Conservation (phyloP, 2,113 vertebrate species). For the Nymphicus hollandicus region DNA sequence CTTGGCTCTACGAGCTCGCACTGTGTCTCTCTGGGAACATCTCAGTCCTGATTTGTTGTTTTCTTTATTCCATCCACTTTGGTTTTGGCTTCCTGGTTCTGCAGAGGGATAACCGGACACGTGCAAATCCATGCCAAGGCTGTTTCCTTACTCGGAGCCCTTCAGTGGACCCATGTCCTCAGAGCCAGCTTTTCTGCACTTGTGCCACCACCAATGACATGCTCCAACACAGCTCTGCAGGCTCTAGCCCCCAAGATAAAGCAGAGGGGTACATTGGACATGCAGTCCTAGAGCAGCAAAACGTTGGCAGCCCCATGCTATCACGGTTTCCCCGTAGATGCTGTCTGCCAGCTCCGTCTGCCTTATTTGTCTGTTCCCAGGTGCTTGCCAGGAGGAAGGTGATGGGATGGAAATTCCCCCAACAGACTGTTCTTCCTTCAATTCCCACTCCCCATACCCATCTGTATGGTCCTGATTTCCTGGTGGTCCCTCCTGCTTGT, state of each 20-base stretch:
- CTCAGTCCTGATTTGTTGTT: neutral
- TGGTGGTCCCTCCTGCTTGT: neutral
- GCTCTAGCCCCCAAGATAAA: neutral
- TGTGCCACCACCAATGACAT: neutral
- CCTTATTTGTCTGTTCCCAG: neutral
- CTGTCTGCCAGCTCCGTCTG: conserved; percentile 3
- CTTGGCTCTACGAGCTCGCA: neutral
- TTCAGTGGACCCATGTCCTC: neutral
- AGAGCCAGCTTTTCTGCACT: neutral
- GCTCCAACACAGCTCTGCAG: neutral
- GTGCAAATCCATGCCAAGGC: neutral
- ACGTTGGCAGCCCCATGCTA: neutral
- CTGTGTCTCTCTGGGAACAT: neutral
- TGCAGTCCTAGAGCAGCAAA: neutral
- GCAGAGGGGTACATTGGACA: neutral
- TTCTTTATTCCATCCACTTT: neutral
- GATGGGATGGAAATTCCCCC: conserved; percentile 10
- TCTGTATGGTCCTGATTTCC: neutral
- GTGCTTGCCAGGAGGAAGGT: conserved; percentile 17
- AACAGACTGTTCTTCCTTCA: neutral
- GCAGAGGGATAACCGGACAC: neutral
- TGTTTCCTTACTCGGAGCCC: neutral
- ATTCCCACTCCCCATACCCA: neutral
- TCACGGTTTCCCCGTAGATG: neutral
- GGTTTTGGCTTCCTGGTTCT: neutral